A percentile compares a stretch with the other conserved stretches of the same genome.
These are phyloP conservation scores for Piprites chloris DNA, from an alignment of 2,113 vertebrate species.

Conservation along the genomic window DNA sequence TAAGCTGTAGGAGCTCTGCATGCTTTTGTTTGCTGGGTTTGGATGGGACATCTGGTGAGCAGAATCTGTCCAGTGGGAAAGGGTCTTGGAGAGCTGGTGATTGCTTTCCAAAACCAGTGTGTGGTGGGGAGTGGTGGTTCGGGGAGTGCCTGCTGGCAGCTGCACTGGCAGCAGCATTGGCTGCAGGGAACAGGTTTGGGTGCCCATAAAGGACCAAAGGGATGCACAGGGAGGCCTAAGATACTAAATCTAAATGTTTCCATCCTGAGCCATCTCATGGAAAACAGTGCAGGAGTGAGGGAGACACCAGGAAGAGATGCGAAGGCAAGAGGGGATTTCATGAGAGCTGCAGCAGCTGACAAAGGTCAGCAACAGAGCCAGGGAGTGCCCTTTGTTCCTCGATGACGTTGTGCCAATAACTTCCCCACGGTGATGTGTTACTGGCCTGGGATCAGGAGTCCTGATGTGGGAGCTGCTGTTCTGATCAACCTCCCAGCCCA, in stretches of 20 bases:
- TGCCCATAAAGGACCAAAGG: background rate
- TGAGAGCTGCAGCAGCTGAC: rapidly evolving
- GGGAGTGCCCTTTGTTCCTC: background rate
- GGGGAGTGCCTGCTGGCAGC: background rate
- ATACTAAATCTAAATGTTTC: too few species aligned
- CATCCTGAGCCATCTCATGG: background rate
- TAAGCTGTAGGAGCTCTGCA: rapidly evolving
- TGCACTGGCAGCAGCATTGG: background rate
- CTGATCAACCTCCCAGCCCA: background rate
- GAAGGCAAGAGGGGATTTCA: background rate
- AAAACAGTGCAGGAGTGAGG: background rate
- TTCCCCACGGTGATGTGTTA: background rate
- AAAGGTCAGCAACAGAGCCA: background rate
- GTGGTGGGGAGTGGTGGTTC: rapidly evolving
- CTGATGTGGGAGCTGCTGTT: background rate
- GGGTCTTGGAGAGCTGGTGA: background rate
- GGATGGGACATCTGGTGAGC: background rate
- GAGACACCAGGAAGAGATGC: background rate
- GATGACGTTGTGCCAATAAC: background rate
- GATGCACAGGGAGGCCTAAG: too few species aligned
- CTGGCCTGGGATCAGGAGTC: background rate
- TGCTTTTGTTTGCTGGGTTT: background rate
- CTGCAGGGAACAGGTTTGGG: background rate
- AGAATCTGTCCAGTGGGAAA: background rate
- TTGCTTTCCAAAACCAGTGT: rapidly evolving